phyloP scores from a whole-genome alignment of 2,113 vertebrate species.

The Cynopterus brachyotis region DNA sequence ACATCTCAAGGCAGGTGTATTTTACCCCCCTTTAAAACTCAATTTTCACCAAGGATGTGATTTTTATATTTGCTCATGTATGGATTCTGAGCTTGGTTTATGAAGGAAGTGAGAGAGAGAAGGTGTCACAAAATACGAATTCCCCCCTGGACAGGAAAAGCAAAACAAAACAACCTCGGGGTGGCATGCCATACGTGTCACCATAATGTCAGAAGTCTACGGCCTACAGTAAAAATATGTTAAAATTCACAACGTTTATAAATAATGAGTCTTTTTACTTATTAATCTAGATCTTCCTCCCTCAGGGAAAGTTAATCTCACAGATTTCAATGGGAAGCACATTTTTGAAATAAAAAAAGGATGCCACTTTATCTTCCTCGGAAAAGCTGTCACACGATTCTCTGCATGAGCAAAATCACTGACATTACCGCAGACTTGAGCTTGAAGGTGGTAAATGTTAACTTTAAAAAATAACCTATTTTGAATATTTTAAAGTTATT shows the following conservation, averaged over 20 bases:
- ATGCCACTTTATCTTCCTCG: constrained; percentile 6
- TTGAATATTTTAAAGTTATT: neutral
- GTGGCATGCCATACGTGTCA: neutral
- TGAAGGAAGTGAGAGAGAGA: neutral
- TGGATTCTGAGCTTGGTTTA: neutral
- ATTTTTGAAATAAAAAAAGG: constrained; percentile 23
- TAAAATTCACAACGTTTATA: neutral
- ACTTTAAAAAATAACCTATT: neutral
- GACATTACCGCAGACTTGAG: neutral
- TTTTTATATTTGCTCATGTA: neutral
- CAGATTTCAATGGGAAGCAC: constrained; percentile 13
- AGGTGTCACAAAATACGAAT: neutral
- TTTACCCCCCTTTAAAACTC: neutral
- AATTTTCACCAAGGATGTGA: neutral
- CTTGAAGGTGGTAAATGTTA: neutral
- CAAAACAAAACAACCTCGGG: neutral
- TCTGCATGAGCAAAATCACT: neutral
- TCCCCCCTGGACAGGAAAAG: neutral
- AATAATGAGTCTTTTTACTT: neutral
- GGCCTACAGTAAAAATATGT: neutral
- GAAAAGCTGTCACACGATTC: constrained; percentile 4
- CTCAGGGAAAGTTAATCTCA: neutral
- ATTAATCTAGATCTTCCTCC: neutral
- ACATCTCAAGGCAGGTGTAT: neutral
- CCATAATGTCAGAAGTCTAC: neutral